Base-by-base conservation (phyloP, 1,140 invertebrate genomes). In the Micrasema minimum region DNA sequence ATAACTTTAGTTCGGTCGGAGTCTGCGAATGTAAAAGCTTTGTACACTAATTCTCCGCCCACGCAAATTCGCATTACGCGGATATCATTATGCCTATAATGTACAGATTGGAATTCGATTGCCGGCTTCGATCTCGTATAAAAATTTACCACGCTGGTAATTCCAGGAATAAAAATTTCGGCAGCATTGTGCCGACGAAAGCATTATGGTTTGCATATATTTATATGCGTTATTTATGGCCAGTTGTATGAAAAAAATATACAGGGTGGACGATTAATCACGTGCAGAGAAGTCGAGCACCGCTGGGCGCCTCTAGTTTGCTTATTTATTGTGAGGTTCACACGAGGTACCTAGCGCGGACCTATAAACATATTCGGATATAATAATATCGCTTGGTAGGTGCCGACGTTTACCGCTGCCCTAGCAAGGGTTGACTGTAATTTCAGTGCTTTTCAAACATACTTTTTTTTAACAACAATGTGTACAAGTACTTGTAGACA, bases 261-360 rank as follows among this genome's bases (percentile, higher is more conserved):
- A 41, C 37, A 10, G 72, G 64, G n/a, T n/a, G n/a, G 51, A 71
- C 62, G 43, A 53, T 70, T n/a, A n/a, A 73, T 73, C 61, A 69
- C 72, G 66, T 66, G 72, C 59, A 18, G 68, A 73, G 72, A 71
- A 74, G 72, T 71, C 72, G 72, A 48, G 68, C 72, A 73, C 72
- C 31, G 68, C 66, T 50, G 72, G 68, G 64, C 23, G 72, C 53
- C 66, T 16, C 37, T 23, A 23, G 66, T 41, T 12, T 26, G 18
- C 41, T 65, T 66, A 51, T 66, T 65, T 65, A 65, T 65, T 65
- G 61, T 7, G 14, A n/a, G 14, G 61, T 23, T 37, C 37, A 41
- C 59, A n/a, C n/a, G 18, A 3, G 22, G 41, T n/a, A 45, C 7
- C 5, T 22, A 22, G 20, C 48, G 22, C 48, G 22, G 16, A 51